Evolutionary conservation across 2,888 invertebrate genomes (phyloP).

Genomic region (Fragum sueziense): DNA sequence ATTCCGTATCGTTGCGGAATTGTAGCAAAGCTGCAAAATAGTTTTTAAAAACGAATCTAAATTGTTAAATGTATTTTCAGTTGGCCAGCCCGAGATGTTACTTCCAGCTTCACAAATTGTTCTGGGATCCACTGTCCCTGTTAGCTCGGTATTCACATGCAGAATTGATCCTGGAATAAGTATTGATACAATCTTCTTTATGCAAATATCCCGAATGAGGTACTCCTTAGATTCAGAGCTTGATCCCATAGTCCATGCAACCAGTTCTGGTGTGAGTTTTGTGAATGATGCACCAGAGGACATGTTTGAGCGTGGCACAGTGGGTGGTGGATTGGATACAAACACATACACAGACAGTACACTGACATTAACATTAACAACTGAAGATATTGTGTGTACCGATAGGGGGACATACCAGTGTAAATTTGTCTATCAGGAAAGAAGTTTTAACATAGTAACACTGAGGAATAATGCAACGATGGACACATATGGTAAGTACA

Average conservation of each 20-base stretch:
- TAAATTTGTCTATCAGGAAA: neutral
- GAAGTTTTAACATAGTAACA: neutral
- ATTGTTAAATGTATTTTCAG: too few relatives aligned
- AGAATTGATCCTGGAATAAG: neutral
- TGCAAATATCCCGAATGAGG: neutral
- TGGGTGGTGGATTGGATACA: neutral
- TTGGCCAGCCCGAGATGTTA: neutral
- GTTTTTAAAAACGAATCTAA: too few relatives aligned
- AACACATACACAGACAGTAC: neutral
- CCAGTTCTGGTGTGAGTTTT: neutral
- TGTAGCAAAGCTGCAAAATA: too few relatives aligned
- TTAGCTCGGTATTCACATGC: neutral
- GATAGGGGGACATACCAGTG: neutral
- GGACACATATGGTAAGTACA: slow-evolving; percentile 3
- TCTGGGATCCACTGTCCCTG: neutral
- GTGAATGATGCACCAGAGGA: neutral
- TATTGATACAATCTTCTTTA: neutral
- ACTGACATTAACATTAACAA: neutral
- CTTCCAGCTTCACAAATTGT: neutral
- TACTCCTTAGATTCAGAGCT: neutral
- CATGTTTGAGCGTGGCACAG: neutral
- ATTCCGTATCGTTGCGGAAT: too few relatives aligned
- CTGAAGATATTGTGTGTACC: neutral
- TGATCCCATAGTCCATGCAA: neutral
- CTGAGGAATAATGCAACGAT: neutral